phyloP scores from a whole-genome alignment of 23 tunicate genomes.

The Phallusia fumigata region DNA sequence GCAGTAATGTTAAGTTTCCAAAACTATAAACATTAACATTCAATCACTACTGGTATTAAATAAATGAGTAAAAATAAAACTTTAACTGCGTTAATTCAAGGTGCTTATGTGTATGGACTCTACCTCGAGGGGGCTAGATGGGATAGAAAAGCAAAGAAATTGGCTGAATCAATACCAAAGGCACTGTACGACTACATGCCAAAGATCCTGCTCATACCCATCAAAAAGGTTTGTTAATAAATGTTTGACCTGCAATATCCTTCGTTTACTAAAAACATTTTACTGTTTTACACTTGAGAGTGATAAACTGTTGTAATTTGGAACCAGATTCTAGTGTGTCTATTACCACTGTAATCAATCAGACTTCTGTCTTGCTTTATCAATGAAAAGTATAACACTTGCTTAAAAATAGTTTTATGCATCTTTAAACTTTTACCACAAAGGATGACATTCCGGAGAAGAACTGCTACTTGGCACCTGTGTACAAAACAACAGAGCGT shows the following conservation, averaged over 20 bases:
- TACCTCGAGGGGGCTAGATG: conserved; percentile 95
- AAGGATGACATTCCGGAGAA: conserved; percentile 73
- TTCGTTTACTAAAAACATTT: no score
- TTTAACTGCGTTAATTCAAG: conserved; percentile 10
- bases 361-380: no score
- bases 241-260: no score
- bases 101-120: conserved; percentile 91
- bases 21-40: no score
- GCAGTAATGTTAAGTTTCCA: no score
- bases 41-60: no score
- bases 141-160: conserved; percentile 77
- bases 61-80: no score
- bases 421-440: background rate
- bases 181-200: conserved; percentile 84
- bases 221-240: conserved; percentile 54
- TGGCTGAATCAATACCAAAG: conserved; percentile 92
- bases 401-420: background rate
- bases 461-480: conserved; percentile 75
- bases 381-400: background rate
- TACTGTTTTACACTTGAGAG: no score
- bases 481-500: conserved; percentile 91
- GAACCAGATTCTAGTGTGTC: no score
- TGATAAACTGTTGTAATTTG: no score
- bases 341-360: no score
- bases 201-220: conserved; percentile 83